Percentiles rank a stretch among this genome's conserved stretches.
phyloP scores from a whole-genome alignment of 2,113 vertebrate species.

The Parus major region DNA sequence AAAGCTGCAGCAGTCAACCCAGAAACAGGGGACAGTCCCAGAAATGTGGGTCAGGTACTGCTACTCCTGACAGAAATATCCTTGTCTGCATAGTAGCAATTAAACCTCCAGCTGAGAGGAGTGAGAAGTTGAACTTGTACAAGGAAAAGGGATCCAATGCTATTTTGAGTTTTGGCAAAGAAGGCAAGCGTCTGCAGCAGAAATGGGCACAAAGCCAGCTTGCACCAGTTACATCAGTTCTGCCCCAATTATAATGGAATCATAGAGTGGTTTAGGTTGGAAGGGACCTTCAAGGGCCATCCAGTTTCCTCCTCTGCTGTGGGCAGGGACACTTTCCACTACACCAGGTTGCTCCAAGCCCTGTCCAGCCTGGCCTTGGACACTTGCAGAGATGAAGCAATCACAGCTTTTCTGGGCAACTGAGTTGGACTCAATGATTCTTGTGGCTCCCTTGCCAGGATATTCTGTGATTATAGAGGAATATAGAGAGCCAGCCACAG shows the following conservation, averaged over 20 bases:
- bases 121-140: background rate
- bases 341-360: background rate
- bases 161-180: background rate
- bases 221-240: background rate
- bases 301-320: fast-evolving
- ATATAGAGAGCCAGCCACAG: background rate
- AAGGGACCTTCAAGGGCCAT: background rate
- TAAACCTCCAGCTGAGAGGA: background rate
- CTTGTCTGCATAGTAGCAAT: background rate
- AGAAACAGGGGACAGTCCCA: background rate
- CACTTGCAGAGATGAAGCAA: background rate
- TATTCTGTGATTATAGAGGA: background rate
- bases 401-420: background rate
- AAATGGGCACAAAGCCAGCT: background rate
- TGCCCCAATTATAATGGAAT: background rate
- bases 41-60: background rate
- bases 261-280: background rate
- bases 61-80: background rate
- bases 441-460: background rate
- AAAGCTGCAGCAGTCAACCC: background rate
- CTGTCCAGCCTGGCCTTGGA: background rate
- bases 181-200: background rate
- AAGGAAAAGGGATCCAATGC: background rate
- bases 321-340: background rate
- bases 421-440: fast-evolving